Base-by-base conservation (phyloP, 2,113 vertebrate genomes). In the Myrmecobius fasciatus region DNA sequence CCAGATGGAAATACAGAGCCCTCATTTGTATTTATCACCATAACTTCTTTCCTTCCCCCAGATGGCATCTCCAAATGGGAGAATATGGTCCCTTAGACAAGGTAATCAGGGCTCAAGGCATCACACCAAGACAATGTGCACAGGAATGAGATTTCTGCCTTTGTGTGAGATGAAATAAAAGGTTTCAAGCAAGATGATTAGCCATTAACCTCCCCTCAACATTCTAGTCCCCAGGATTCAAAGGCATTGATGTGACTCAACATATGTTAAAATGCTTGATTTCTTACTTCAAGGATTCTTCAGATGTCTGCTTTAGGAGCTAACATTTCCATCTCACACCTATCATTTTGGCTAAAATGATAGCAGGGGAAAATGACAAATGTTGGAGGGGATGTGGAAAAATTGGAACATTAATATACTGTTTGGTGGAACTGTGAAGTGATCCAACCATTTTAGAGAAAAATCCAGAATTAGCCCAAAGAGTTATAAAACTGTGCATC, bases 111-210 rank as follows among this genome's bases (percentile, higher is more conserved):
- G 56, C 54, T 51, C 28, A 25, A 52, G 91, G 48, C 11, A 52
- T 46, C 24, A 24, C 60, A 28, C 83, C 52, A 53, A 0, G 6
- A 1, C 25, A 51, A 49, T 48, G 14, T 26, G 53, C 48, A 54
- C 3, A 28, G 36, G n/a, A 31, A 36, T n/a, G 43, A 48, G 90
- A 5, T 9, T 12, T 28, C 9, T 92, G 10, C 14, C 36, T 1
- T 1, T 26, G 31, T 17, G 25, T 25, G 83, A 5, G 36, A 53
- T 8, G 47, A 3, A 52, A 20, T 25, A 17, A 36, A 88, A 8
- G n/a, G 53, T 31, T 12, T 8, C 28, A 11, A 25, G 54, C 10
- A 1, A 0, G 51, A 0, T 0, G 17, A 46, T 14, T 25, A 24
- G 25, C 31, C n/a, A 12, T 53, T 17, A 12, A 83, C 8, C 10